These are phyloP conservation scores for Numenius arquata DNA, from an alignment of 2,113 vertebrate genomes.

Conservation along the genomic window DNA sequence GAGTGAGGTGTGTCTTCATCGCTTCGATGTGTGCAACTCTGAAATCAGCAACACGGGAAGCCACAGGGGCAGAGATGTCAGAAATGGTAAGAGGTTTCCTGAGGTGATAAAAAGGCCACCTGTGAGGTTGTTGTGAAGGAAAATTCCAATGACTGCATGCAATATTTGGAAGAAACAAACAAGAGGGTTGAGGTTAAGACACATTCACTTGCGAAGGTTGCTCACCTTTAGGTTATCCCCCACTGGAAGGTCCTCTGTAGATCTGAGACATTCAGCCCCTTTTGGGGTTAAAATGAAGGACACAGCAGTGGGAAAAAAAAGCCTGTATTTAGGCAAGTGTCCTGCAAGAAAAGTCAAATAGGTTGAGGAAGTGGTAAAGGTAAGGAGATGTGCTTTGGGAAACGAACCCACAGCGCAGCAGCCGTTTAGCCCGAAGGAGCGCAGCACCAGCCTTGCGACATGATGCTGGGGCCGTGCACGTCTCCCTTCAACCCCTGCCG, in stretches of 20 bases:
- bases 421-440: not conserved
- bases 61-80: not conserved
- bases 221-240: not conserved
- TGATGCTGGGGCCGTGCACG: fast-evolving
- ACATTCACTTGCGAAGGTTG: not conserved
- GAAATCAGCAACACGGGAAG: conserved; percentile 25
- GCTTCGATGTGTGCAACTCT: conserved; percentile 16
- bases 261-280: fast-evolving
- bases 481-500: fast-evolving
- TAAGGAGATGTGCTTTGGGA: not conserved
- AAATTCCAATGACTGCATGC: not conserved
- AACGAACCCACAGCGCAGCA: not conserved
- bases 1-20: conserved; percentile 33
- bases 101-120: conserved; percentile 45
- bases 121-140: conserved; percentile 26
- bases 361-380: not conserved
- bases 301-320: not conserved
- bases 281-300: not conserved
- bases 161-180: conserved; percentile 29
- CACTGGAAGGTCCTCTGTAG: not conserved
- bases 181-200: not conserved
- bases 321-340: not conserved
- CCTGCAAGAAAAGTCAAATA: not conserved
- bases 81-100: conserved; percentile 39
- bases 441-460: fast-evolving